These are phyloP conservation scores for Pogonophryne albipinna DNA, from an alignment of 2,797 vertebrate genomes.

Conservation along the genomic window DNA sequence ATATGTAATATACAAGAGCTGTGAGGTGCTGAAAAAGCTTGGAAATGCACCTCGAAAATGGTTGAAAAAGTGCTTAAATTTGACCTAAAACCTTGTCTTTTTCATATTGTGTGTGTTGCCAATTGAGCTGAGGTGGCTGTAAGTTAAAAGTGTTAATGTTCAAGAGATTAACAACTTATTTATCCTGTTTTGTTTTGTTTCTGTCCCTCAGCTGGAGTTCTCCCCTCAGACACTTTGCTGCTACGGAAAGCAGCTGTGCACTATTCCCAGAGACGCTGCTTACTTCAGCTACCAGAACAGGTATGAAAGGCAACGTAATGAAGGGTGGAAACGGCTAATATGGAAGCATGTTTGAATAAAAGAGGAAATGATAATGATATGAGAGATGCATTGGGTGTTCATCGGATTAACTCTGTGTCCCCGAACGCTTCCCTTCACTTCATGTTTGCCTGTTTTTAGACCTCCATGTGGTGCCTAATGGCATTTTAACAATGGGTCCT, in stretches of 20 bases:
- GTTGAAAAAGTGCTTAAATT: too few species aligned
- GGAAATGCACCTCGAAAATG: too few species aligned
- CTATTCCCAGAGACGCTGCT: constrained; percentile 96
- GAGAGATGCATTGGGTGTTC: not conserved
- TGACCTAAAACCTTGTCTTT: not conserved
- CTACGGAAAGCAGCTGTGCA: constrained; percentile 99
- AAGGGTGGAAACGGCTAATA: not conserved
- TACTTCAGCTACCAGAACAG: constrained; percentile 99
- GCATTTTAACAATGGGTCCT: constrained; percentile 79
- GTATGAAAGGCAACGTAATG: constrained; percentile 75
- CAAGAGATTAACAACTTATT: not conserved
- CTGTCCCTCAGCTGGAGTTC: constrained; percentile 83
- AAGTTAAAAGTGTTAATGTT: not conserved
- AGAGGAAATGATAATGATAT: not conserved
- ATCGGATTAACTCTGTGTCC: constrained; percentile 39
- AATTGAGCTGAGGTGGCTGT: not conserved
- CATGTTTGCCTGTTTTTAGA: constrained; percentile 51
- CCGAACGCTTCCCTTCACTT: constrained; percentile 60
- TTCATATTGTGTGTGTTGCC: not conserved
- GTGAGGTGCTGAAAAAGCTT: too few species aligned
- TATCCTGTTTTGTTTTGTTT: constrained; percentile 18
- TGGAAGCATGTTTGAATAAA: not conserved
- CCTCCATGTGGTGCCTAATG: constrained; percentile 54
- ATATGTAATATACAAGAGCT: too few species aligned
- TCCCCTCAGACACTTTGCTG: constrained; percentile 99